Evolutionary conservation across 2,113 vertebrate species (phyloP), one percentile per base, ranked within the genome.

Genomic region (Solea senegalensis): DNA sequence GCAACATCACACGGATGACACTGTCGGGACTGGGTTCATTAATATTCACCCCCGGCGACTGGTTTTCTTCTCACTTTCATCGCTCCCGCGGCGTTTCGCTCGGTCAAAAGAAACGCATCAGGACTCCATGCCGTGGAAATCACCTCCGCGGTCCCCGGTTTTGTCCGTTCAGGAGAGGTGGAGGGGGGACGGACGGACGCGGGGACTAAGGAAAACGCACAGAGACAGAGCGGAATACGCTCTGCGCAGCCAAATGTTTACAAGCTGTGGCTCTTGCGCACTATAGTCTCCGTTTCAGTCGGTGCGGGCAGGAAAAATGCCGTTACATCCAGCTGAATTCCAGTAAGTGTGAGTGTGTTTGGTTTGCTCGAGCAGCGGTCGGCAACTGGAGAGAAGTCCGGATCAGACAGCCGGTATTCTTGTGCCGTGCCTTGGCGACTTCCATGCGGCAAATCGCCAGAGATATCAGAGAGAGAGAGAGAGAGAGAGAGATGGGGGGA

Each of bases 371-470:
- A 34, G 76, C 64, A 34, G 82, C 41, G 69, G 58, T 59, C 70
- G 71, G 62, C 46, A 65, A 81, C 58, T 65, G 80, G 76, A 77
- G 76, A 65, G 61, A 78, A 73, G 84, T 85, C 85, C 82, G 76
- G 75, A 85, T 87, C 76, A 82, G 62, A 87, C 65, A 80, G 86
- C 81, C 69, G 82, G 83, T 81, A 39, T 70, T 86, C 83, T 72
- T 86, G 81, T 83, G 76, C 64, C 82, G 74, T 76, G 86, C 78
- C 87, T 87, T 81, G 72, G 89, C 86, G 87, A 89, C 81, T 90
- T 91, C 84, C 91, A 92, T 92, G 91, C 91, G 91, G 91, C 91
- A 92, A 92, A 90, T 87, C 88, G 91, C 91, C 88, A 92, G 91
- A 91, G 89, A 92, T 86, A 82, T 78, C 76, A 76, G 84, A 78